Base-by-base conservation (phyloP, 1,140 invertebrate species). In the Drosophila burlai region DNA sequence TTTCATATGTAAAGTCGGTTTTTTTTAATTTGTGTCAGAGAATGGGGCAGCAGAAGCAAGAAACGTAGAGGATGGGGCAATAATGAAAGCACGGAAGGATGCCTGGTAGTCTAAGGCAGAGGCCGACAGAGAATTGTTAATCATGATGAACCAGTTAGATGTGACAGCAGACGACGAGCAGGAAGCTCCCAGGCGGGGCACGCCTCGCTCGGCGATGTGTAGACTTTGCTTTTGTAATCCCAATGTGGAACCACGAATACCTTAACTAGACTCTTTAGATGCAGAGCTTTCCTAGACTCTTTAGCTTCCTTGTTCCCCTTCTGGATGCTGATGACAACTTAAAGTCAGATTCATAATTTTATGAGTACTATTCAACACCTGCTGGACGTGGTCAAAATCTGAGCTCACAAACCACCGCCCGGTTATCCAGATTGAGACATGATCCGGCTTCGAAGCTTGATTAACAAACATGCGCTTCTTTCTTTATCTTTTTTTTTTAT, bases 121-220 rank as follows among this genome's bases (percentile, higher is more conserved):
- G 46, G 46, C 43, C 43, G 50, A 47, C 36, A 26, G 36, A 64
- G 71, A 82, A 78, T 78, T 78, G 84, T 90, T 87, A 87, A 87
- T 89, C 84, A 89, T 81, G 85, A 87, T 87, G 84, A 90, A 84
- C 84, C 85, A 87, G 84, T 87, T 87, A 90, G 68, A 78, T 75
- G 57, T 79, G 65, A 73, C 65, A 75, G 67, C 18, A 73, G 29
- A 62, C 63, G n/a, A 62, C 55, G n/a, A 4, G 40, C 43, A 52
- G 68, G 58, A 61, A 78, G 67, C 24, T 47, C 4, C 34, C 69
- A 63, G 36, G 50, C 29, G 26, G 21, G 24, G 24, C 9, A 43
- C 8, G 9, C 34, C 34, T 36, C 34, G 34, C 34, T 11, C 6
- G 3, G 34, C 18, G 31, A 34, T 54, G 31, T 36, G 18, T 55